These are phyloP conservation scores for Protophormia terraenovae DNA, from an alignment of 2,888 invertebrate genomes.

Conservation along the genomic window DNA sequence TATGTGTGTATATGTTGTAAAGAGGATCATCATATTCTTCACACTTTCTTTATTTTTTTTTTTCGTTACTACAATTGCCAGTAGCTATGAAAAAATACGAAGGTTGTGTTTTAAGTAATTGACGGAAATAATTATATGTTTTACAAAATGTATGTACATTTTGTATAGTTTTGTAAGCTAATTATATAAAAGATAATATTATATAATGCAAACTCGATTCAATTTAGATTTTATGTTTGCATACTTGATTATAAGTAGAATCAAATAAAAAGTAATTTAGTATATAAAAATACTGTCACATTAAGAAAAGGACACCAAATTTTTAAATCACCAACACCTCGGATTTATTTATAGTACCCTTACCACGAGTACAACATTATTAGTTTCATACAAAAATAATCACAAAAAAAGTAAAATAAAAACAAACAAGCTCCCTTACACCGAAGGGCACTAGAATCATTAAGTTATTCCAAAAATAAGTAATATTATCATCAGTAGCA, in stretches of 20 bases:
- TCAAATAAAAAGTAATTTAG: too few species aligned
- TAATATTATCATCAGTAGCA: slow-evolving; percentile 32
- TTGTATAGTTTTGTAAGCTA: too few species aligned
- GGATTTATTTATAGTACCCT: neutral
- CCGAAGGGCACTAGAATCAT: slow-evolving; percentile 66
- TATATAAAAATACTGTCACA: too few species aligned
- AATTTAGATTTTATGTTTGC: too few species aligned
- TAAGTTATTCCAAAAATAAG: slow-evolving; percentile 64
- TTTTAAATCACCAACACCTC: neutral
- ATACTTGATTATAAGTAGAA: too few species aligned
- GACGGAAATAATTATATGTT: too few species aligned
- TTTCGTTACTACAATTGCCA: neutral
- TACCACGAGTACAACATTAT: slow-evolving; percentile 23
- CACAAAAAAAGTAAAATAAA: slow-evolving; percentile 4
- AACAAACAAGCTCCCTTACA: neutral
- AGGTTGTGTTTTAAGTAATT: slow-evolving; percentile 11
- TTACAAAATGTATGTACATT: too few species aligned
- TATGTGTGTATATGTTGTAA: too few species aligned
- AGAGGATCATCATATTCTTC: slow-evolving; percentile 45
- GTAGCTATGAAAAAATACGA: neutral
- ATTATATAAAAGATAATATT: too few species aligned
- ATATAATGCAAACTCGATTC: too few species aligned
- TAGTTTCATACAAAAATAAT: slow-evolving; percentile 44
- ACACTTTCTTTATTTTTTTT: slow-evolving; percentile 33
- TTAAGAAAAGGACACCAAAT: neutral